Evolutionary conservation across 2,888 invertebrate species (phyloP), one percentile per base, ranked within the genome.

Genomic region (Pseudanteris insignis): DNA sequence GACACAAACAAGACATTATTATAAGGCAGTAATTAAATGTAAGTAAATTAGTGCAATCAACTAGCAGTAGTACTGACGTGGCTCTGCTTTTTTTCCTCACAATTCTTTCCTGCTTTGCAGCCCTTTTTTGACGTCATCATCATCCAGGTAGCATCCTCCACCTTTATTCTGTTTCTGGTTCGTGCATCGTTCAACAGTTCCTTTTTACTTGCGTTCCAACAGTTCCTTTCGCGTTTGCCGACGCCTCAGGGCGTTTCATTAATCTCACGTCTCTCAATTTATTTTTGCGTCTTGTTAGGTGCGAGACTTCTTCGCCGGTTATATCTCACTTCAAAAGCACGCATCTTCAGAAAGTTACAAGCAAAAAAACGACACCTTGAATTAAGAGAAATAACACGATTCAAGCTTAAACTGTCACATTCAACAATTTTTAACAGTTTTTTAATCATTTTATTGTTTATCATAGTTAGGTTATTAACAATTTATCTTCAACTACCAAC

Each of bases 221-320:
- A 43, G 59, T 37, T 54, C 70, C 70, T 71, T 75, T 74, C 70
- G 71, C 66, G 65, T 67, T 68, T 63, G 75, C 72, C 72, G 75
- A 67, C 70, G 73, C 78, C 74, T 69, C 64, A 57, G 74, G 76
- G 71, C 67, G 70, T 75, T 79, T 75, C 77, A 77, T 79, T 78
- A 79, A 78, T 79, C 78, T 77, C 73, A 70, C 70, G 71, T 75
- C 71, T 72, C 76, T 73, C 74, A 73, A 76, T 76, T 78, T 77
- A 75, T 77, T 76, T 74, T 73, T 76, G 70, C 69, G 71, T 72
- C 76, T 78, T 74, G 77, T 78, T 77, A 77, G 70, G 68, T 74
- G 70, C 66, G 67, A 60, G 66, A 60, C 67, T 64, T 67, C 58
- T 66, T 66, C 64, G 66, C 64, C 66, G 66, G 70, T 71, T 69